Evolutionary conservation across 2,113 vertebrate species (phyloP).

Genomic region (Heptranchias perlo): DNA sequence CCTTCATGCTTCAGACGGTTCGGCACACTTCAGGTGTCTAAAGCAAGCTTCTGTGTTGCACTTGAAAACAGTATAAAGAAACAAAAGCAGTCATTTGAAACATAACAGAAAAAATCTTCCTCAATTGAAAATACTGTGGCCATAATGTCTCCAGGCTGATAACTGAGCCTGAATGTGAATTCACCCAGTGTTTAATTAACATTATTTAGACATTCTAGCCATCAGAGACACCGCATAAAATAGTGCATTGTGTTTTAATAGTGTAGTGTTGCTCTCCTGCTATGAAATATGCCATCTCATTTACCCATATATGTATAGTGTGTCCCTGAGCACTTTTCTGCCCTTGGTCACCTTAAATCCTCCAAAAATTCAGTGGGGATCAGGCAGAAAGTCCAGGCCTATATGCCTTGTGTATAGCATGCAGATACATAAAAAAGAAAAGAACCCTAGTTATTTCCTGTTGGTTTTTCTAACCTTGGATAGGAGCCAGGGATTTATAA

Average conservation of each 20-base stretch:
- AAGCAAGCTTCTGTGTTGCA: neutral
- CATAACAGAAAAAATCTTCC: neutral
- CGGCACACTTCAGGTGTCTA: neutral
- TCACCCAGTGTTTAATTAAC: neutral
- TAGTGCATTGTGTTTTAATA: neutral
- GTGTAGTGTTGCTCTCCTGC: neutral
- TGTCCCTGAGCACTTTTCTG: neutral
- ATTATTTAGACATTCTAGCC: neutral
- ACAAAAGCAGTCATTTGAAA: neutral
- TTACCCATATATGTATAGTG: neutral
- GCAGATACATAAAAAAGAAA: neutral
- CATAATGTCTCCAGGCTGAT: neutral
- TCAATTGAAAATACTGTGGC: neutral
- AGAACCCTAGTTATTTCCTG: neutral
- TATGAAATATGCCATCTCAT: neutral
- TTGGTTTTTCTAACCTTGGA: neutral
- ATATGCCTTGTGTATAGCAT: neutral
- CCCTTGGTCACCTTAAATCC: neutral
- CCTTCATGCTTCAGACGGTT: neutral
- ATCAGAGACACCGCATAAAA: neutral
- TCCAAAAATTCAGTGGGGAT: neutral
- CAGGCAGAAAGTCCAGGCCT: neutral
- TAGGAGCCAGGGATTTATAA: neutral
- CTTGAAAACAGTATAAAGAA: neutral
- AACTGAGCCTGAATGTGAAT: neutral